Conservation (phyloP, 1,140 invertebrate genomes). For the Drosophila kikkawai region DNA sequence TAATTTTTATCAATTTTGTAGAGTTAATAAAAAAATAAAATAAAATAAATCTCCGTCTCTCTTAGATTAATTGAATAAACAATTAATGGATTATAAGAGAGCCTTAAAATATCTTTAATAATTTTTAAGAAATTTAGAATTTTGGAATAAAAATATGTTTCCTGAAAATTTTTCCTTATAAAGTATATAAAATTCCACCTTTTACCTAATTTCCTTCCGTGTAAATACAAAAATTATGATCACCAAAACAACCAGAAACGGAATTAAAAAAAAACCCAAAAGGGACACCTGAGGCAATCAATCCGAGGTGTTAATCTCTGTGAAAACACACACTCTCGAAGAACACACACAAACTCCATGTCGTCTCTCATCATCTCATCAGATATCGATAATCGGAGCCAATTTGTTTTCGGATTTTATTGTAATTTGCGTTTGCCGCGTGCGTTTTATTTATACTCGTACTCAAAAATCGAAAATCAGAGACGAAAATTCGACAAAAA, state of each 20-base stretch:
- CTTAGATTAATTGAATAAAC: background rate
- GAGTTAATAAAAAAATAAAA: too few species aligned
- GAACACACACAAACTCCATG: background rate
- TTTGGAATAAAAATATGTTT: background rate
- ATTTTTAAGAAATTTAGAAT: background rate
- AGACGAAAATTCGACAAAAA: constrained; percentile 29
- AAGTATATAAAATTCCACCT: too few species aligned
- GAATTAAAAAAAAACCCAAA: constrained; percentile 4
- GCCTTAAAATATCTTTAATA: background rate
- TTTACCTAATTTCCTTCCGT: background rate
- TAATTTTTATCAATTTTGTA: too few species aligned
- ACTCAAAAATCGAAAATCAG: constrained; percentile 32
- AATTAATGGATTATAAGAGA: background rate
- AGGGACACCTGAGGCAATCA: constrained; percentile 54
- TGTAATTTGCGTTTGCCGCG: constrained; percentile 65
- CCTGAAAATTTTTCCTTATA: background rate
- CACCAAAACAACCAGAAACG: constrained; percentile 2
- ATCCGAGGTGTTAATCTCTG: constrained; percentile 46
- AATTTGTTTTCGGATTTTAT: constrained; percentile 65
- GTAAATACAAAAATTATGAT: constrained; percentile 10
- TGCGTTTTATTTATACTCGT: constrained; percentile 72
- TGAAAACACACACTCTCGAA: constrained; percentile 22
- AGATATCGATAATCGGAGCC: constrained; percentile 70
- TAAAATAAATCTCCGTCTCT: too few species aligned
- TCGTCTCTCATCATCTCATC: constrained; percentile 30